These are phyloP conservation scores for Gnatocerus cornutus DNA, from an alignment of 2,888 invertebrate genomes.

Conservation along the genomic window DNA sequence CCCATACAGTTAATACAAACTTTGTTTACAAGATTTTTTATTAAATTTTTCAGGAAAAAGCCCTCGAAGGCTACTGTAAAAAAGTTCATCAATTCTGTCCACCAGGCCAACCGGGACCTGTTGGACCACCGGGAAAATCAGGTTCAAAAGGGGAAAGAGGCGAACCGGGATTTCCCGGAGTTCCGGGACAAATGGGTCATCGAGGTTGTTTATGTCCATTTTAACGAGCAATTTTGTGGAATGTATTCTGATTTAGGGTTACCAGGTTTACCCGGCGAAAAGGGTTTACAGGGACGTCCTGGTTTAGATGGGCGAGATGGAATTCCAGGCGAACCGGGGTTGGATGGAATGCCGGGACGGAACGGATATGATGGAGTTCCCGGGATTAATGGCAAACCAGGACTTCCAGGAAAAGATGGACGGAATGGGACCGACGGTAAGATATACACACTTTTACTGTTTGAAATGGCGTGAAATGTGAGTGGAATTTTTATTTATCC, in stretches of 20 bases:
- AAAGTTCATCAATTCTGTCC: slow-evolving; percentile 86
- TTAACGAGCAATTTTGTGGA: not conserved
- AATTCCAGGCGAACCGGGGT: slow-evolving; percentile 91
- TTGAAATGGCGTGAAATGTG: too few species aligned
- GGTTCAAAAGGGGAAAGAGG: slow-evolving; percentile 84
- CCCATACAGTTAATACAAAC: not conserved
- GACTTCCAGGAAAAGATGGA: slow-evolving; percentile 79
- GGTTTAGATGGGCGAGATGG: slow-evolving; percentile 92
- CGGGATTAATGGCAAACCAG: slow-evolving; percentile 83
- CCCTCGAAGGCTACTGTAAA: slow-evolving; percentile 88
- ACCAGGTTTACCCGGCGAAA: slow-evolving; percentile 67
- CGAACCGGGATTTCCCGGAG: slow-evolving; percentile 77
- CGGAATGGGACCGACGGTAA: slow-evolving; percentile 73
- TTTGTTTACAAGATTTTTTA: not conserved
- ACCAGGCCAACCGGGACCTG: slow-evolving; percentile 76
- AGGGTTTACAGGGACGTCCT: slow-evolving; percentile 80
- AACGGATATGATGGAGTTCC: slow-evolving; percentile 86
- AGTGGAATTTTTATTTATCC: too few species aligned
- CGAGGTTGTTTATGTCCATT: slow-evolving; percentile 54
- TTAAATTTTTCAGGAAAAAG: slow-evolving; percentile 78
- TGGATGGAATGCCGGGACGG: slow-evolving; percentile 89
- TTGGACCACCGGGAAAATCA: slow-evolving; percentile 80
- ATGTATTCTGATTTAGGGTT: slow-evolving; percentile 40
- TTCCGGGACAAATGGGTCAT: slow-evolving; percentile 76
- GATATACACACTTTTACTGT: too few species aligned